Evolutionary conservation across 1,140 invertebrate species (phyloP), one percentile per base, ranked within the genome.

Genomic region (Thaumatotibia leucotreta): DNA sequence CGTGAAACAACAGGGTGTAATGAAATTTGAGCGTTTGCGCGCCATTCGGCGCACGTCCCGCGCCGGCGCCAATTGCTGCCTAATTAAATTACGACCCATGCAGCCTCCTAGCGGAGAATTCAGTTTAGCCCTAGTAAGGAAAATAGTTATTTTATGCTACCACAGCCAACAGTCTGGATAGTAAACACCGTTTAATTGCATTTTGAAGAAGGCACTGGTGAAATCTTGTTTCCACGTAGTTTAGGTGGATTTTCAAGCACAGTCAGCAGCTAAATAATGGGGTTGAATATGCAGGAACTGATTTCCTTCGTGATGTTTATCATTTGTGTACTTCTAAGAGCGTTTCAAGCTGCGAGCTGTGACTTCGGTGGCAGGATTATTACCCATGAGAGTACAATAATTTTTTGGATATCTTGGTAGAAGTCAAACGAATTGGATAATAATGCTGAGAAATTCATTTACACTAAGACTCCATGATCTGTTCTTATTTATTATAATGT

Each of bases 31-130:
- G 68, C 70, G 78, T 72, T 66, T 70, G 66, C 61, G 68, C 23
- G 68, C 75, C 76, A 83, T 87, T 80, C 83, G 67, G 66, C 72
- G 83, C 83, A 87, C 83, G 84, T 84, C 73, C 65, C 72, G 72
- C 54, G 74, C 73, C 72, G 70, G 73, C 71, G 75, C 75, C 76
- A 87, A 85, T 85, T 87, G 76, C 75, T 75, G 70, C 73, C 79
- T 85, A 84, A 87, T 85, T 87, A 78, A 83, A 85, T 87, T 83
- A 82, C 72, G 65, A 52, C 66, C 33, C 64, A 64, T 71, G 76
- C 73, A 76, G 66, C 69, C 64, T 63, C 63, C 61, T 11, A 35
- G 14, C 50, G 29, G 66, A 65, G 72, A 76, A 74, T 76, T 78
- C 68, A 75, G 69, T 77, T 65, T 29, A 39, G 58, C 67, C 67